Conservation (phyloP, 2,113 vertebrate genomes). For the Colinus virginianus region DNA sequence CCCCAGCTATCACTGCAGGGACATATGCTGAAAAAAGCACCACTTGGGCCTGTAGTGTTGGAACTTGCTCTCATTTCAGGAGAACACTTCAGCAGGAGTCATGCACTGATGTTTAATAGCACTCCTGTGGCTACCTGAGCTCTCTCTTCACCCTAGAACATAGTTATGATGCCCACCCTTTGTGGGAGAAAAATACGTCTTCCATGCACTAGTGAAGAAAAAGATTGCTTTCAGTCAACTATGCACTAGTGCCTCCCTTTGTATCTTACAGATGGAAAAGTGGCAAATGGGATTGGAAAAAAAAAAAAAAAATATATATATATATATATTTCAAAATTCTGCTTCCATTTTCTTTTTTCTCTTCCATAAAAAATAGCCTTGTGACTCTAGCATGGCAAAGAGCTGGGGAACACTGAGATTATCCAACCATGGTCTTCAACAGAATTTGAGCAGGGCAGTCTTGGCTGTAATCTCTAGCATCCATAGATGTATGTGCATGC, state of each 20-base stretch:
- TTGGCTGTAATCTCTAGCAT: not conserved
- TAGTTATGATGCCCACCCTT: not conserved
- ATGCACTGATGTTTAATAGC: not conserved
- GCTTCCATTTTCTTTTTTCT: not conserved
- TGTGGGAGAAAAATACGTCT: not conserved
- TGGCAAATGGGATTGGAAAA: not conserved
- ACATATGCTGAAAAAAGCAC: not conserved
- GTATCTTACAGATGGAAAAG: not conserved
- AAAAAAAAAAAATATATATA: not conserved
- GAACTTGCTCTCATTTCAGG: not conserved
- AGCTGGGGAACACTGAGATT: not conserved
- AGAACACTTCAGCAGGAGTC: not conserved
- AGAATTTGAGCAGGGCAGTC: not conserved
- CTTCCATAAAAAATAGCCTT: not conserved
- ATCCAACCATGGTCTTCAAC: not conserved
- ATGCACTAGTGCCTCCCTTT: not conserved
- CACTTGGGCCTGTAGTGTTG: not conserved
- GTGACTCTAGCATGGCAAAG: not conserved
- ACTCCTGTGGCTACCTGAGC: not conserved
- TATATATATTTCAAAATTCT: not conserved
- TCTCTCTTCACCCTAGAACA: not conserved
- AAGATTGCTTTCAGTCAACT: not conserved
- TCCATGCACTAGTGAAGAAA: not conserved
- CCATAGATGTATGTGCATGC: accelerated
- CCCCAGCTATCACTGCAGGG: not conserved